A percentile compares a stretch with the other conserved stretches of the same genome.
phyloP scores from a whole-genome alignment of 1,140 invertebrate genomes.

The Sinonovacula constricta region DNA sequence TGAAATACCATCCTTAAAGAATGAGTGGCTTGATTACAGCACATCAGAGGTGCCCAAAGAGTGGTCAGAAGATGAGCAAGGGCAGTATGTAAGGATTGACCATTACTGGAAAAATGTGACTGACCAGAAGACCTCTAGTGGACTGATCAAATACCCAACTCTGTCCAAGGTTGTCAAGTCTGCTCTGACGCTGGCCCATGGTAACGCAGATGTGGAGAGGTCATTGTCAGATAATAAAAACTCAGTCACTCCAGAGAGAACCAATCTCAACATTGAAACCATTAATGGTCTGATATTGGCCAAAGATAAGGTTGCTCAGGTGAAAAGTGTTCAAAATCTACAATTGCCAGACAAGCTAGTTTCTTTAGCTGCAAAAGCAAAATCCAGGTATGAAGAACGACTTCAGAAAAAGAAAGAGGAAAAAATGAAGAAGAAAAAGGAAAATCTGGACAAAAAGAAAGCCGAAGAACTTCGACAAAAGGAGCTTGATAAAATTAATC shows the following conservation, averaged over 20 bases:
- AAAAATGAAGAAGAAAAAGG: constrained; percentile 14
- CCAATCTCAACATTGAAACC: constrained; percentile 6
- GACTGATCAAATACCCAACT: too few species aligned
- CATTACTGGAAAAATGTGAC: too few species aligned
- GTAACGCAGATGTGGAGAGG: too few species aligned
- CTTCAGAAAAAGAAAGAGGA: too few species aligned
- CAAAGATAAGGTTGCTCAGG: constrained; percentile 20
- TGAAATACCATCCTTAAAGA: constrained; percentile 11
- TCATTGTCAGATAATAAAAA: too few species aligned
- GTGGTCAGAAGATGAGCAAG: constrained; percentile 37
- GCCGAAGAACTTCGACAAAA: too few species aligned
- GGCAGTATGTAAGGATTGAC: constrained; percentile 21
- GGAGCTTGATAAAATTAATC: background rate
- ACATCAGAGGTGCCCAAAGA: constrained; percentile 24
- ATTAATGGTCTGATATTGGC: constrained; percentile 17
- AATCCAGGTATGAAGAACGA: too few species aligned
- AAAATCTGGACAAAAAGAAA: background rate
- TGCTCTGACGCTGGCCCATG: constrained; percentile 18
- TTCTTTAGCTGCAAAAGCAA: constrained; percentile 13
- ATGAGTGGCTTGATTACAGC: too few species aligned
- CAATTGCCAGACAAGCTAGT: constrained; percentile 14
- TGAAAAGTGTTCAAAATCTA: constrained; percentile 39
- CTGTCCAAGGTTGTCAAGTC: constrained; percentile 36
- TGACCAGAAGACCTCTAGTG: too few species aligned
- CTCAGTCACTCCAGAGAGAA: constrained; percentile 27